Evolutionary conservation across 2,888 invertebrate genomes (phyloP).

Genomic region (Spicauda simplicius): DNA sequence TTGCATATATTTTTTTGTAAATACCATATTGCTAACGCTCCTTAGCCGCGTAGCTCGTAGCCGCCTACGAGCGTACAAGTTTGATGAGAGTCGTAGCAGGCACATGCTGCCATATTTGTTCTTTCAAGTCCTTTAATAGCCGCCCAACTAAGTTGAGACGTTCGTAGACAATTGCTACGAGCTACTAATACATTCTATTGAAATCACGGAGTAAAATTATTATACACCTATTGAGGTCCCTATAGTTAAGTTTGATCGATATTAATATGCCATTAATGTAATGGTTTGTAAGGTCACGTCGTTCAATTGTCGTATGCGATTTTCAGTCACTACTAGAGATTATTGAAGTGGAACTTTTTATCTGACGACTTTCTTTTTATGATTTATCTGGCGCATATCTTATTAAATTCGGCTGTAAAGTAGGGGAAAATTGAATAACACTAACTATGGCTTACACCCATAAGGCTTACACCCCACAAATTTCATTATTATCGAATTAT

Average conservation of each 20-base stretch:
- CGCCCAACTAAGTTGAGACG: conserved; percentile 26
- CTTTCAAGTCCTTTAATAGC: conserved; percentile 44
- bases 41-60: conserved; percentile 48
- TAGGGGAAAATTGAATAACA: no score
- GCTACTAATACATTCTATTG: conserved; percentile 13
- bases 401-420: no score
- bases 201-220: background rate
- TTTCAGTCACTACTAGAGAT: no score
- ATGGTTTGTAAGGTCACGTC: background rate
- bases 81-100: conserved; percentile 73
- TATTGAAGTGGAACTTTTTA: no score
- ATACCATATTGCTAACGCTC: conserved; percentile 7
- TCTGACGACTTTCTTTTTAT: no score
- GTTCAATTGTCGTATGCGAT: no score
- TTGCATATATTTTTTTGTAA: background rate
- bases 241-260: background rate
- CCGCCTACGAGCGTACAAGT: conserved; percentile 67
- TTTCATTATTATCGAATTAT: no score
- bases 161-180: conserved; percentile 30
- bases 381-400: no score
- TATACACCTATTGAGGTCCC: background rate
- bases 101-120: conserved; percentile 73
- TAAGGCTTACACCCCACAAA: no score
- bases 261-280: background rate
- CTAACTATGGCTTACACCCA: no score